Evolutionary conservation across 1,140 invertebrate genomes (phyloP), one percentile per base, ranked within the genome.

Genomic region (Neocloeon triangulifer): DNA sequence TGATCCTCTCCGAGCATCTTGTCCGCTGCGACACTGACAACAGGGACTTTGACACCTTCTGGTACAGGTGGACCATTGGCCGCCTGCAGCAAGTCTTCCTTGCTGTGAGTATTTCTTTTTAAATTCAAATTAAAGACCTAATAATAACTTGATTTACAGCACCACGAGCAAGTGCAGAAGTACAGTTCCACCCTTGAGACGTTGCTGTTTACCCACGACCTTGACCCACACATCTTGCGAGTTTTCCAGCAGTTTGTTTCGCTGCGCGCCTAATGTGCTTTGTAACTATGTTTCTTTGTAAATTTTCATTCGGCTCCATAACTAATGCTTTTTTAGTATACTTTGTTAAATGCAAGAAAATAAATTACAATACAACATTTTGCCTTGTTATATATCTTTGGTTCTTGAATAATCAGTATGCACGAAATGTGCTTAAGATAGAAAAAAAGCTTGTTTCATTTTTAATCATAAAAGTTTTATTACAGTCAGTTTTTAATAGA

Each of bases 91-190:
- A 97, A 66, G 80, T 96, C 14, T 96, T 97, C 50, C 62, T 96
- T 34, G 64, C 72, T 54, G 91, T 96, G 60, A 72, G 63, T 64
- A 37, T 32, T 26, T 33, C 26, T 36, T 41, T 37, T 18, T 25
- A 7, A 33, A 12, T 15, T 31, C 14, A 7, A 14, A 31, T 8
- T 8, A 31, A 15, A 19, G 10, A 19, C 8, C 10, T 31, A 31
- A 5, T 26, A 19, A 37, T 35, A 33, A 43, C 43, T 48, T 46
- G 39, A 40, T 48, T 59, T 65, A 15, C 51, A 80, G 88, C 89
- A 98, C 55, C 79, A 94, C 51, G 84, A 92, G 47, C 84, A 95
- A 66, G 89, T 97, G n/a, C 86, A 86, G 58, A 85, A 86, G 46
- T 95, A 94, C 58, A 86, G 84, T 47, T 78, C 74, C 36, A 95